These are phyloP conservation scores for Prunella fulvescens DNA, from an alignment of 2,113 vertebrate genomes.

Conservation along the genomic window DNA sequence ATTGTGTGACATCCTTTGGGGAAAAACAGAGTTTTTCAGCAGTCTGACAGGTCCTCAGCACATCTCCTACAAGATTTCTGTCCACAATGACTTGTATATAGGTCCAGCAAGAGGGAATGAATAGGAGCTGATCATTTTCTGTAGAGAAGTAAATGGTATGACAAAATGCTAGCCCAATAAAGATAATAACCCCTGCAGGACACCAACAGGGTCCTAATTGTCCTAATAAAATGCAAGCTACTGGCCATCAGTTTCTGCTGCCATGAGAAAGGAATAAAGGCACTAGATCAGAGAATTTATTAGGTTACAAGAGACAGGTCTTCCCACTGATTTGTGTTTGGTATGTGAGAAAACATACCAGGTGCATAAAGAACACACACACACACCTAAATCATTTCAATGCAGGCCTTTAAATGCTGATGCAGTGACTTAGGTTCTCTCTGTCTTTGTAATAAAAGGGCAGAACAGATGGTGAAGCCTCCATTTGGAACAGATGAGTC, in stretches of 20 bases:
- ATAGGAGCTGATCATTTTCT: background rate
- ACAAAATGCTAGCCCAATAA: background rate
- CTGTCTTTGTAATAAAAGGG: slow-evolving; percentile 34
- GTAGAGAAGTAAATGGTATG: background rate
- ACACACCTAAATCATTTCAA: background rate
- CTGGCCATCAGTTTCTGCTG: slow-evolving; percentile 43
- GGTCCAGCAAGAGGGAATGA: background rate
- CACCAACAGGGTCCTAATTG: slow-evolving; percentile 31
- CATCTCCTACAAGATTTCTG: background rate
- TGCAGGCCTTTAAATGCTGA: background rate
- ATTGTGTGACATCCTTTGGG: background rate
- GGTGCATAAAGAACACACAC: slow-evolving; percentile 15
- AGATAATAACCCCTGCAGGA: slow-evolving; percentile 17
- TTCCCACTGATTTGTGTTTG: slow-evolving; percentile 47
- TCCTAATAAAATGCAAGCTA: slow-evolving; percentile 53
- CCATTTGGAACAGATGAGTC: slow-evolving; percentile 32
- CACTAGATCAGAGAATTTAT: slow-evolving; percentile 5
- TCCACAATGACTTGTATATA: background rate
- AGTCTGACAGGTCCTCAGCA: background rate
- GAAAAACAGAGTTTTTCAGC: background rate
- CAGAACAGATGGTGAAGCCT: slow-evolving; percentile 49
- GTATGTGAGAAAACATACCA: slow-evolving; percentile 46
- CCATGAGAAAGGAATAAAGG: background rate
- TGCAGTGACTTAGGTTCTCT: background rate
- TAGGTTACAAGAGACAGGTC: background rate